A percentile compares a stretch with the other conserved stretches of the same genome.
Evolutionary conservation across 1,140 invertebrate genomes (phyloP).

Genomic region (Polyergus mexicanus): DNA sequence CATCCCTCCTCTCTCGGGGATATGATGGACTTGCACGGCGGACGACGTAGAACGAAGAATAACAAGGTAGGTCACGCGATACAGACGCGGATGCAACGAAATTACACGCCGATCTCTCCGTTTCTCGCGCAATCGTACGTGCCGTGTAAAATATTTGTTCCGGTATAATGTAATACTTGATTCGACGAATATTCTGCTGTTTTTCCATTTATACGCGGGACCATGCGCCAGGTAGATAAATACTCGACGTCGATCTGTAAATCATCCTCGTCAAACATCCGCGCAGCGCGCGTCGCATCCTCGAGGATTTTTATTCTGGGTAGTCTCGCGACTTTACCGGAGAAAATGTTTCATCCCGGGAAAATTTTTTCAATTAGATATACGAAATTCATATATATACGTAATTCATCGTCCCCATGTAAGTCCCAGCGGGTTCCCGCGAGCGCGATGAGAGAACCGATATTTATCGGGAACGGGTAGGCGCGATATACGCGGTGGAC

Average conservation of each 20-base stretch:
- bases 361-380: conserved; percentile 42
- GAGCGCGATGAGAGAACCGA: conserved; percentile 9
- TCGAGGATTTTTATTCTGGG: background rate
- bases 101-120: conserved; percentile 63
- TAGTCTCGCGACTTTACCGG: background rate
- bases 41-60: conserved; percentile 71
- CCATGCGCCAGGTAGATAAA: conserved; percentile 45
- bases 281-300: conserved; percentile 20
- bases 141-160: conserved; percentile 72
- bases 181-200: conserved; percentile 59
- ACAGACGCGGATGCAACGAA: conserved; percentile 72
- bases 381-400: conserved; percentile 32
- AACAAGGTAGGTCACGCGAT: conserved; percentile 74
- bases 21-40: conserved; percentile 67
- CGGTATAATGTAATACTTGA: conserved; percentile 71
- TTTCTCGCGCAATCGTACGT: conserved; percentile 56
- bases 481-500: conserved; percentile 26
- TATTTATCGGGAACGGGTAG: conserved; percentile 47
- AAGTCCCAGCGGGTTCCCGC: background rate
- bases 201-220: conserved; percentile 60
- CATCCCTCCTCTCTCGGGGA: conserved; percentile 38
- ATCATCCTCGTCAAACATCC: conserved; percentile 29
- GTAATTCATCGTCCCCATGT: conserved; percentile 11
- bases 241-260: conserved; percentile 25
- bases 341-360: background rate